A percentile compares a stretch with the other conserved stretches of the same genome.
phyloP scores from a whole-genome alignment of 2,888 invertebrate genomes.

The Andrena fulva region DNA sequence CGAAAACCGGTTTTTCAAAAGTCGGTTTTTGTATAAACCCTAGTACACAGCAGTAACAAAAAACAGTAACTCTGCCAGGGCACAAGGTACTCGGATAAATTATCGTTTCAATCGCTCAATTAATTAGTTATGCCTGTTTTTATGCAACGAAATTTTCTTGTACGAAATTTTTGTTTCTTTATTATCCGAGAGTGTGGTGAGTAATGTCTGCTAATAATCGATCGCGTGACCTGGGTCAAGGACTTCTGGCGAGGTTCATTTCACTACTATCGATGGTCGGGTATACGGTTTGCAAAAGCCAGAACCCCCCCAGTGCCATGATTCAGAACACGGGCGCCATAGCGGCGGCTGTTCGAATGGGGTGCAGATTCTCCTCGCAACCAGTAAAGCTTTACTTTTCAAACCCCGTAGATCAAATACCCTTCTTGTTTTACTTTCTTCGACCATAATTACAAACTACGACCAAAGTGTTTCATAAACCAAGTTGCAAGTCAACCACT shows the following conservation, averaged over 20 bases:
- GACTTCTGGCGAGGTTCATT: constrained; percentile 41
- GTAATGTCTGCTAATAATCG: constrained; percentile 15
- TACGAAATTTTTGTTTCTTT: neutral
- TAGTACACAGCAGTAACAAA: too few relatives aligned
- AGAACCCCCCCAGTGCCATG: constrained; percentile 64
- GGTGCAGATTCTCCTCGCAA: constrained; percentile 20
- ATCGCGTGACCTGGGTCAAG: constrained; percentile 47
- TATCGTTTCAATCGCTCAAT: too few relatives aligned
- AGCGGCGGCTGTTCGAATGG: constrained; percentile 30
- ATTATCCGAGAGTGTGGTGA: neutral
- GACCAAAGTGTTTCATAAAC: too few relatives aligned
- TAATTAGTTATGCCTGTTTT: too few relatives aligned
- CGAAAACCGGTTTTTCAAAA: too few relatives aligned
- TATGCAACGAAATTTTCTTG: too few relatives aligned
- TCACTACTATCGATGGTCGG: constrained; percentile 67
- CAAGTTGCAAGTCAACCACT: too few relatives aligned
- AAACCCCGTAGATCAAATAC: neutral
- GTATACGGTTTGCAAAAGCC: constrained; percentile 48
- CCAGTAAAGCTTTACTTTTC: neutral
- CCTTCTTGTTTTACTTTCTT: too few relatives aligned
- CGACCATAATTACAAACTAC: too few relatives aligned
- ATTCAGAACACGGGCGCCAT: constrained; percentile 74
- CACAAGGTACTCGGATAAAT: too few relatives aligned
- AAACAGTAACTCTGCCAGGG: too few relatives aligned
- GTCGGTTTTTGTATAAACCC: too few relatives aligned